Conservation (phyloP, 2,888 invertebrate genomes). For the Trypoxylon attenuatum region DNA sequence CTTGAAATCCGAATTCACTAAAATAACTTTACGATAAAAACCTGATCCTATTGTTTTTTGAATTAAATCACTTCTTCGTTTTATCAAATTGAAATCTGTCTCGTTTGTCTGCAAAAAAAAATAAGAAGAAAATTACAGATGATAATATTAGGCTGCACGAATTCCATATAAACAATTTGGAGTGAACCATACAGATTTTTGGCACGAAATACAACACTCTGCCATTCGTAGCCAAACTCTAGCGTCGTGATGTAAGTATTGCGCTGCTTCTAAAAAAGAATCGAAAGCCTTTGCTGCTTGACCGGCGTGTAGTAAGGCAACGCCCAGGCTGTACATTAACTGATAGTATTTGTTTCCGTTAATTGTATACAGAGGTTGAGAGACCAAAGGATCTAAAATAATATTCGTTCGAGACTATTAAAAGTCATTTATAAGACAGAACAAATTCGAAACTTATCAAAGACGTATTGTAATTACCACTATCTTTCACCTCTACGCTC, state of each 20-base stretch:
- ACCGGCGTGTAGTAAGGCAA: constrained; percentile 87
- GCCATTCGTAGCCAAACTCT: constrained; percentile 94
- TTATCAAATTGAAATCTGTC: constrained; percentile 78
- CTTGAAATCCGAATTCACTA: constrained; percentile 77
- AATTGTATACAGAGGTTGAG: constrained; percentile 79
- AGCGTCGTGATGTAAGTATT: constrained; percentile 91
- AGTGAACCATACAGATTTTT: constrained; percentile 80
- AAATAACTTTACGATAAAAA: constrained; percentile 79
- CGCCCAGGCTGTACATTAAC: constrained; percentile 87
- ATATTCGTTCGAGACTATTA: too few relatives aligned
- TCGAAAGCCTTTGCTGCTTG: constrained; percentile 92
- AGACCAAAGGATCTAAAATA: constrained; percentile 71
- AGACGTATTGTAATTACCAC: constrained; percentile 39
- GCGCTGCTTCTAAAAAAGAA: constrained; percentile 89
- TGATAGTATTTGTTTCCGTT: constrained; percentile 80
- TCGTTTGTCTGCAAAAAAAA: constrained; percentile 77
- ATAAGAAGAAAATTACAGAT: neutral
- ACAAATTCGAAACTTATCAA: too few relatives aligned
- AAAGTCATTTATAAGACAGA: too few relatives aligned
- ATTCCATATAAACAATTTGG: too few relatives aligned
- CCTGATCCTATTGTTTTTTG: constrained; percentile 79
- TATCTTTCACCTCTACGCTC: constrained; percentile 71
- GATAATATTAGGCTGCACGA: neutral
- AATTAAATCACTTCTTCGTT: constrained; percentile 78
- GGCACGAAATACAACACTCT: constrained; percentile 89